Base-by-base conservation (phyloP, 2,888 invertebrate species). In the Gandaritis pyraliata region DNA sequence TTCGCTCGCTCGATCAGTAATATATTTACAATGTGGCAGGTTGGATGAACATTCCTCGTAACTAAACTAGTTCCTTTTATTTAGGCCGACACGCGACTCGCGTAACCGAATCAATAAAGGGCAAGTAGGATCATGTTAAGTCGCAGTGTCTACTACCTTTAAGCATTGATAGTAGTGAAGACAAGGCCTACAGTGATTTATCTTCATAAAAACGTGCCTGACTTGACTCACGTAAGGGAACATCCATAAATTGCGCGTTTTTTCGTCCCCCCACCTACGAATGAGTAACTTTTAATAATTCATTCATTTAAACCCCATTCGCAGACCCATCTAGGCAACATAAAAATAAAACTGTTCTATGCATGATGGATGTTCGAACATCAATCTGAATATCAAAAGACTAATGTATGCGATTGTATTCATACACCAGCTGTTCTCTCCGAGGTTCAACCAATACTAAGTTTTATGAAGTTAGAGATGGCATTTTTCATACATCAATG, bases 101-200 rank as follows among this genome's bases (percentile, higher is more conserved):
- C 72, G 69, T 67, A 74, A 74, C 65, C 43, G 58, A 72, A 75
- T 75, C 77, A 72, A 75, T 75, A 72, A 56, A 68, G 58, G 66
- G 65, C 70, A 74, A 36, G 45, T 36, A 36, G 45, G 15, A 16
- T 61, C 67, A 70, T 55, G 36, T 57, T 57, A 50, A 57, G 43
- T 41, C 30, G 52, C 41, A 16, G 29, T 49, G 49, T 49, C 53
- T 53, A 45, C 16, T 45, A 16, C 29, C 16, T 47, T 38, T n/a
- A 16, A 43, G 38, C 23, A 38, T 55, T 39, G 55, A 54, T 36
- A 18, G 23, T 16, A 33, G 45, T 13, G 43, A 52, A 12, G 29
- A 15, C 30, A 15, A 11, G 49, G 5, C 8, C 15, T 15, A 36
- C 46, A 46, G 58, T 58, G 50, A 58, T 58, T 46, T 58, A 45